phyloP scores from a whole-genome alignment of 2,113 vertebrate species.

The Sorex araneus region DNA sequence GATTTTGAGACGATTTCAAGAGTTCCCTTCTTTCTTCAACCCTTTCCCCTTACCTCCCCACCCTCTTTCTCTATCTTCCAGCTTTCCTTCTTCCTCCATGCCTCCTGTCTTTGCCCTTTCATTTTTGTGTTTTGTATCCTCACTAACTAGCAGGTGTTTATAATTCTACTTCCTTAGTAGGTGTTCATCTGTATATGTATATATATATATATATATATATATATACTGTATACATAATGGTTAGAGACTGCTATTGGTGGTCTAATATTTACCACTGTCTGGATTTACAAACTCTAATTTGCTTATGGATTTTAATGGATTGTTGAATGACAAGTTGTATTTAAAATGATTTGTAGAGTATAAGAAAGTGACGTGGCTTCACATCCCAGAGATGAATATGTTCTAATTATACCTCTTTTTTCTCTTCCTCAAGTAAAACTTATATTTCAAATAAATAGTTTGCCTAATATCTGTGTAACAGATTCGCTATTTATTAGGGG shows the following conservation, averaged over 20 bases:
- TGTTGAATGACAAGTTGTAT: background rate
- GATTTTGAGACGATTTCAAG: background rate
- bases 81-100: background rate
- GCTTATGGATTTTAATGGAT: background rate
- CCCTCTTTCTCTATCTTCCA: background rate
- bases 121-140: background rate
- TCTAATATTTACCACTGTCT: slow-evolving; percentile 78
- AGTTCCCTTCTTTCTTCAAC: background rate
- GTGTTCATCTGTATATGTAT: slow-evolving; percentile 53
- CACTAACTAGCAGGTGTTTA: background rate
- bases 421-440: background rate
- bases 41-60: background rate
- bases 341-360: background rate
- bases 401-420: background rate
- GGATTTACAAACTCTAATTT: slow-evolving; percentile 84
- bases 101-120: slow-evolving; percentile 20
- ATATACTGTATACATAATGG: slow-evolving; percentile 70
- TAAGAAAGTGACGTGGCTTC: background rate
- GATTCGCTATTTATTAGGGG: too few relatives aligned
- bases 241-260: slow-evolving; percentile 72
- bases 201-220: too few relatives aligned
- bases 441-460: too few relatives aligned
- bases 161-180: background rate
- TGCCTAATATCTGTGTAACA: too few relatives aligned
- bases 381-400: background rate